Evolutionary conservation across 2,113 vertebrate genomes (phyloP), one percentile per base, ranked within the genome.

Genomic region (Parotia lawesii): DNA sequence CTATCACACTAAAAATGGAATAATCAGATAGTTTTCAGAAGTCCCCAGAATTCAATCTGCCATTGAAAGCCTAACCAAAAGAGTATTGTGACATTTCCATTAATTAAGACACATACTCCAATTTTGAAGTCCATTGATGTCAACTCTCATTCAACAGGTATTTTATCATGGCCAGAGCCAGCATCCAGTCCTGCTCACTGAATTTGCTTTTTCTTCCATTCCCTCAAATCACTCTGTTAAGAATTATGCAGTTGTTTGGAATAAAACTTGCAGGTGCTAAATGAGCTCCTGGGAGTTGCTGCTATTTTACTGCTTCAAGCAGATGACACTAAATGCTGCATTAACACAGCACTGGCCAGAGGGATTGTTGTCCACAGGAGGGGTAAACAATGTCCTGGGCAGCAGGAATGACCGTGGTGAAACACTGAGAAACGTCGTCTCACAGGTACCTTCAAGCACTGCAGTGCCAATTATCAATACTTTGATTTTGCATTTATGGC

Each of bases 251-350:
- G 58, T 79, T 27, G 35, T 56, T 70, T 85, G 40, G 33, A 89
- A 94, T 60, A 84, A 94, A 95, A 81, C 38, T 82, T 42, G 28
- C 21, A 71, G 57, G 56, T 76, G 74, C 91, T 28, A 67, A 86
- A 74, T 50, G 3, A 40, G 24, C 92, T 97, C 35, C 67, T 94
- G 81, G 80, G 94, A 95, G 57, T 22, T 82, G 45, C 53, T 89
- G 82, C 29, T 85, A 58, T 96, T 96, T 92, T 82, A 89, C 90
- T 96, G 35, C 93, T 85, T 95, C 90, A 94, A 94, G 58, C 44
- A 27, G 92, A 89, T 57, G 75, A 74, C 31, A 62, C 19, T 40
- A 92, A 93, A 78, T 85, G 82, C 89, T 89, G 42, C 18, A 86
- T 91, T 90, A 93, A 89, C 47, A 44, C 42, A 90, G 77, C 85